Percentiles rank a stretch among this genome's conserved stretches.
Conservation (phyloP, 2,888 invertebrate genomes). For the Empis stercorea region DNA sequence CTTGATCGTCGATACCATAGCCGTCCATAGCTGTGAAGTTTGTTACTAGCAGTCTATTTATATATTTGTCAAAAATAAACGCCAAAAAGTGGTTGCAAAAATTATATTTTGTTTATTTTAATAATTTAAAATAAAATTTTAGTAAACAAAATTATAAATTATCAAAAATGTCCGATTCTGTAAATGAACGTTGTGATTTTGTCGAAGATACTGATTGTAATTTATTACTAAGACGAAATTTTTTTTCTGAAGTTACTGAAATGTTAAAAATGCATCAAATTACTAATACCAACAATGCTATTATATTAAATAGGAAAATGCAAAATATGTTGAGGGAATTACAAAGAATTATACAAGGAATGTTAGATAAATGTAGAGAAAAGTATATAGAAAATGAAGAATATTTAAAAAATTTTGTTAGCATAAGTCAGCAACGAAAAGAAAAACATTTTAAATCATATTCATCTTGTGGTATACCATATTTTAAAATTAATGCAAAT, state of each 20-base stretch:
- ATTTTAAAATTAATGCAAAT: slow-evolving; percentile 49
- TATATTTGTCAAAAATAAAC: too few species aligned
- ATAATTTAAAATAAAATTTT: too few species aligned
- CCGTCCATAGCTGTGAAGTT: too few species aligned
- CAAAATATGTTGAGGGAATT: slow-evolving; percentile 21
- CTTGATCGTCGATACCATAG: too few species aligned
- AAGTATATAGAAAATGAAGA: slow-evolving; percentile 22
- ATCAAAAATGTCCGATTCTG: too few species aligned
- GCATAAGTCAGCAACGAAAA: not conserved
- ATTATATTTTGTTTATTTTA: too few species aligned
- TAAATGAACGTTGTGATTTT: too few species aligned
- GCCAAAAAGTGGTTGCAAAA: too few species aligned
- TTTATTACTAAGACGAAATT: too few species aligned
- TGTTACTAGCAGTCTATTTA: too few species aligned
- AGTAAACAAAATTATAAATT: too few species aligned
- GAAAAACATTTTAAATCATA: slow-evolving; percentile 19
- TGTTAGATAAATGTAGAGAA: slow-evolving; percentile 17
- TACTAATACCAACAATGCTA: slow-evolving; percentile 15
- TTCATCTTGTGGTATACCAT: slow-evolving; percentile 44
- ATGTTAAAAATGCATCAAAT: not conserved
- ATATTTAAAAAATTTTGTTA: slow-evolving; percentile 10
- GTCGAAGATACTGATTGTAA: too few species aligned
- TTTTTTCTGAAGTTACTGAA: not conserved
- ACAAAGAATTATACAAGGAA: slow-evolving; percentile 14
- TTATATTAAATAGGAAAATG: slow-evolving; percentile 23